Evolutionary conservation across 2,888 invertebrate genomes (phyloP).

Genomic region (Eupithecia vulgata): DNA sequence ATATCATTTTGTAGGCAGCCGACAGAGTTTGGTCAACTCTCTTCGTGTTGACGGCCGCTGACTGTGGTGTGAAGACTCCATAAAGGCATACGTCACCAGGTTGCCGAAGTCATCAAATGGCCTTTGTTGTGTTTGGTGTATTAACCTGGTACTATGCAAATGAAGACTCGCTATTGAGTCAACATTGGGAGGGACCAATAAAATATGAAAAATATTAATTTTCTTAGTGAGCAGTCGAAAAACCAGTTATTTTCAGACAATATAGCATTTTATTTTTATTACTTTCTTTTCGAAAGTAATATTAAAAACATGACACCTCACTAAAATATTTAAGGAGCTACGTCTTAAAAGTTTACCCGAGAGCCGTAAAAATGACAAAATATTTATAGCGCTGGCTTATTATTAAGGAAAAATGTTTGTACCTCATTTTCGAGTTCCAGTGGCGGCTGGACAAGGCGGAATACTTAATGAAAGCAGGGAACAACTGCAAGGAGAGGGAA

Average conservation of each 20-base stretch:
- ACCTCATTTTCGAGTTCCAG: slow-evolving; percentile 25
- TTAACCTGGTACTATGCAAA: background rate
- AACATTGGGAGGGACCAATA: background rate
- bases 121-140: background rate
- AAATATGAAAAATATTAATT: background rate
- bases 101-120: no score
- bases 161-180: background rate
- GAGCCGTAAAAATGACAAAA: slow-evolving; percentile 21
- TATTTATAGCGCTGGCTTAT: slow-evolving; percentile 13
- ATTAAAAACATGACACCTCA: background rate
- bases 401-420: slow-evolving; percentile 17
- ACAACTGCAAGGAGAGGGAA: background rate
- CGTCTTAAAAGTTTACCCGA: slow-evolving; percentile 49
- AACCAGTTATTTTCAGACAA: background rate
- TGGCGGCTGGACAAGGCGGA: slow-evolving; percentile 15
- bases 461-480: slow-evolving; percentile 27
- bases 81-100: no score
- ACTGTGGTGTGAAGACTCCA: no score
- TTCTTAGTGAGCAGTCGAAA: background rate
- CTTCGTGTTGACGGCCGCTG: no score
- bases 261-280: background rate
- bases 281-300: background rate
- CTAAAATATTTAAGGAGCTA: slow-evolving; percentile 30
- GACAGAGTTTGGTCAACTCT: no score
- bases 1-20: no score